Conservation (phyloP, 2,888 invertebrate genomes). For the Lobophora halterata region DNA sequence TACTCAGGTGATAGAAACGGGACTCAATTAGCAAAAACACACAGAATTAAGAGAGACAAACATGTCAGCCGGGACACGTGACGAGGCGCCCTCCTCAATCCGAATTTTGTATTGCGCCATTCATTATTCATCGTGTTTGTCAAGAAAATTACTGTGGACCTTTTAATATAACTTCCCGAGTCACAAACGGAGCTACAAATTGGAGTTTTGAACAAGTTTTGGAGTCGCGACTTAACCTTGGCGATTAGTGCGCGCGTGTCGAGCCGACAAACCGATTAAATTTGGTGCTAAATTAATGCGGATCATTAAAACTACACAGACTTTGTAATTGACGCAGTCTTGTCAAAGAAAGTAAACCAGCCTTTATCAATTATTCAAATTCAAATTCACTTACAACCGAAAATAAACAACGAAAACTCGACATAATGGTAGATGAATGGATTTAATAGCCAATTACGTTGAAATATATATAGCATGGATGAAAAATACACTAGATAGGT, state of each 20-base stretch:
- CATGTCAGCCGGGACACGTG: conserved; percentile 67
- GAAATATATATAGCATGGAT: too few relatives aligned
- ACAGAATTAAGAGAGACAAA: conserved; percentile 78
- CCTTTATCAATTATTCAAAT: too few relatives aligned
- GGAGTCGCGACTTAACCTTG: conserved; percentile 62
- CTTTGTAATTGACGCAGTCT: conserved; percentile 25
- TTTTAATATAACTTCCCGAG: conserved; percentile 79
- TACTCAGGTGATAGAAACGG: conserved; percentile 61
- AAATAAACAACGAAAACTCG: too few relatives aligned
- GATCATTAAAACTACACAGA: conserved; percentile 50
- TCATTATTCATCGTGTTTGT: conserved; percentile 77
- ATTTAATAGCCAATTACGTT: too few relatives aligned
- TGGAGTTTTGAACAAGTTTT: conserved; percentile 68
- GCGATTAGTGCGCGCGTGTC: conserved; percentile 64
- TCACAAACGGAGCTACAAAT: conserved; percentile 68
- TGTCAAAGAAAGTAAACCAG: neutral
- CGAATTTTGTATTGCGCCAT: conserved; percentile 77
- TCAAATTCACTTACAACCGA: too few relatives aligned
- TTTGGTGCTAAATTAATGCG: conserved; percentile 59
- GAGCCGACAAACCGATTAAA: conserved; percentile 63
- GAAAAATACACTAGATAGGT: too few relatives aligned
- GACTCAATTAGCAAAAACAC: conserved; percentile 79
- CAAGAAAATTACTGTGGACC: conserved; percentile 77
- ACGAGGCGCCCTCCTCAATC: conserved; percentile 69
- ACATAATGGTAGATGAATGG: too few relatives aligned